phyloP scores from a whole-genome alignment of 1,140 invertebrate species.

The Musca domestica region DNA sequence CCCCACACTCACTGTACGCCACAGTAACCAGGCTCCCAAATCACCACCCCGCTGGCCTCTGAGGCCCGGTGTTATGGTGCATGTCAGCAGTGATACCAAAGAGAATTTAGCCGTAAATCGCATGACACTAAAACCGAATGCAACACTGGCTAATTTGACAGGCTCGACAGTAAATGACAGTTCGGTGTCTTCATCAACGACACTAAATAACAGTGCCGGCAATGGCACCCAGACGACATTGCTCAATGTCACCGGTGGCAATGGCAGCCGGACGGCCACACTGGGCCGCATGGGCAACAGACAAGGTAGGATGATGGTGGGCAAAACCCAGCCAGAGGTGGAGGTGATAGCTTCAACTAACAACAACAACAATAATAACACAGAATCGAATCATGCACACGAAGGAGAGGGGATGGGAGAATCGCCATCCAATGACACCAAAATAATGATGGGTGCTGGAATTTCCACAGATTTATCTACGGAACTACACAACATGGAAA shows the following conservation, averaged over 20 bases:
- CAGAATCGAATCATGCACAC: background rate
- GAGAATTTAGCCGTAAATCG: constrained; percentile 58
- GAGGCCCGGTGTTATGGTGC: constrained; percentile 81
- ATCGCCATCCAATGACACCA: background rate
- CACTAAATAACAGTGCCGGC: constrained; percentile 27
- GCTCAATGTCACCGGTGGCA: constrained; percentile 17
- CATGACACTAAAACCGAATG: constrained; percentile 35
- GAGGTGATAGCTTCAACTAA: background rate
- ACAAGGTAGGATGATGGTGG: constrained; percentile 7
- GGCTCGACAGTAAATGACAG: constrained; percentile 27
- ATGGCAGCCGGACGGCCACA: background rate
- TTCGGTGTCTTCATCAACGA: constrained; percentile 34
- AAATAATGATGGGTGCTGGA: too few species aligned
- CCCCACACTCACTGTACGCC: constrained; percentile 21
- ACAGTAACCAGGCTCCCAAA: constrained; percentile 50
- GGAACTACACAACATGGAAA: constrained; percentile 1
- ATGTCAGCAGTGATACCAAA: constrained; percentile 65
- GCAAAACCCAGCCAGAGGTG: constrained; percentile 5
- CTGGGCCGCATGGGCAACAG: constrained; percentile 22
- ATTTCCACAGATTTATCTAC: background rate
- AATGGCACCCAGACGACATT: constrained; percentile 30
- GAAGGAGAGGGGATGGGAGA: background rate
- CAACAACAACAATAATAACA: background rate
- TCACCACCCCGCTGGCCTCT: constrained; percentile 81
- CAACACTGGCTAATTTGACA: constrained; percentile 28